phyloP scores from a whole-genome alignment of 2,113 vertebrate genomes.

The Odocoileus hemionus region DNA sequence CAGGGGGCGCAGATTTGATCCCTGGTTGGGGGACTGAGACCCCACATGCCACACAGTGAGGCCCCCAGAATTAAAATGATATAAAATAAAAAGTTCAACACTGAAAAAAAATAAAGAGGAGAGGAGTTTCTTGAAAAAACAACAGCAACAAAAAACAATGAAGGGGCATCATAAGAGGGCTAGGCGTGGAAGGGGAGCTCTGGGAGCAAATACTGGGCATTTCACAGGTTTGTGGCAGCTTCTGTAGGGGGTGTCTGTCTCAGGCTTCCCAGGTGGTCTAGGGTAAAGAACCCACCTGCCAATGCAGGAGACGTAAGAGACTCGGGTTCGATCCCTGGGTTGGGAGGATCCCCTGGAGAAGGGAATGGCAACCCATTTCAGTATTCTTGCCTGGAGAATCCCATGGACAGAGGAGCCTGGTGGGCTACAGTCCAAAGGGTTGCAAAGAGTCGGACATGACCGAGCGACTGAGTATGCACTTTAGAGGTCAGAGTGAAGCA shows the following conservation, averaged over 20 bases:
- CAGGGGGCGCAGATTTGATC: background rate
- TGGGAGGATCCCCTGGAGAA: background rate
- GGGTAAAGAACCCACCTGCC: background rate
- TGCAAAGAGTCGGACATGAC: background rate
- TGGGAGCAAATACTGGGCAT: background rate
- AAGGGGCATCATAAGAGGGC: background rate
- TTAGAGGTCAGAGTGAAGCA: background rate
- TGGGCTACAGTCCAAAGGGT: background rate
- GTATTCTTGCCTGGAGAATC: background rate
- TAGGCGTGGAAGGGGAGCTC: background rate
- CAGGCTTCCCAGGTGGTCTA: background rate
- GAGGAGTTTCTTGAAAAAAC: background rate
- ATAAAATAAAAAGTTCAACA: background rate
- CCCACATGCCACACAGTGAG: background rate
- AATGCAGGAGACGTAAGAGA: background rate
- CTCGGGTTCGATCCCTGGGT: background rate
- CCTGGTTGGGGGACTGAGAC: background rate
- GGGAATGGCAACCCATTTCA: background rate
- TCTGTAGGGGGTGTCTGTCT: background rate
- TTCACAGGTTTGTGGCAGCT: background rate
- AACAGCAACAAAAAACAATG: background rate
- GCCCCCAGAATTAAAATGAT: background rate
- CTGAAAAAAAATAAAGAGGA: background rate
- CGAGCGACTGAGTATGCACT: accelerated
- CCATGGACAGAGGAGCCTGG: background rate